These are phyloP conservation scores for Prinia subflava DNA, from an alignment of 2,113 vertebrate genomes.

Conservation along the genomic window DNA sequence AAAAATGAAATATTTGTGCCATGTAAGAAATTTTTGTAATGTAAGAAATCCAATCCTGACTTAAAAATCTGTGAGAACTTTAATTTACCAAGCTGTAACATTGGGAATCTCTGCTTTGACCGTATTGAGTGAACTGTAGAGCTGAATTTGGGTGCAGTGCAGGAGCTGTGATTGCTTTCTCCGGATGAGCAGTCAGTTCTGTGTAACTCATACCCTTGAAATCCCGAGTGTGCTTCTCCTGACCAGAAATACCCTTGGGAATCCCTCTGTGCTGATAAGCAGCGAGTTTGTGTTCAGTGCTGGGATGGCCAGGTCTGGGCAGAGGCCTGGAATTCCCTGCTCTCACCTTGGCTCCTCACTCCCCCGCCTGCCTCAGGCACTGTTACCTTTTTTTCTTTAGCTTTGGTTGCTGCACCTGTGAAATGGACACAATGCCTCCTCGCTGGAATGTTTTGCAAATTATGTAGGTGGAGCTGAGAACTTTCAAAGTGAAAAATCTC, in stretches of 20 bases:
- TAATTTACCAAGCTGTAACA: not conserved
- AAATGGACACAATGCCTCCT: not conserved
- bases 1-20: not conserved
- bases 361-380: not conserved
- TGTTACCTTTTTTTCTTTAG: not conserved
- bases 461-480: not conserved
- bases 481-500: not conserved
- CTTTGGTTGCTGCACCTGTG: conserved; percentile 40
- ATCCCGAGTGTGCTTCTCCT: not conserved
- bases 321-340: not conserved
- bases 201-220: not conserved
- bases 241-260: not conserved
- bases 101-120: not conserved
- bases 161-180: not conserved
- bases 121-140: not conserved
- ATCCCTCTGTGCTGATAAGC: not conserved
- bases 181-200: not conserved
- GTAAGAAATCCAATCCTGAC: not conserved
- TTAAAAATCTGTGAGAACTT: not conserved
- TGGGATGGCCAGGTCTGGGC: not conserved
- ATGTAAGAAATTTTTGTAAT: not conserved
- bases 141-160: not conserved
- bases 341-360: not conserved
- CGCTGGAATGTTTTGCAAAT: not conserved
- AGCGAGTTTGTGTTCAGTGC: not conserved